Conservation (phyloP, 64 coral and sea anemone genomes). For the Orbicella faveolata region DNA sequence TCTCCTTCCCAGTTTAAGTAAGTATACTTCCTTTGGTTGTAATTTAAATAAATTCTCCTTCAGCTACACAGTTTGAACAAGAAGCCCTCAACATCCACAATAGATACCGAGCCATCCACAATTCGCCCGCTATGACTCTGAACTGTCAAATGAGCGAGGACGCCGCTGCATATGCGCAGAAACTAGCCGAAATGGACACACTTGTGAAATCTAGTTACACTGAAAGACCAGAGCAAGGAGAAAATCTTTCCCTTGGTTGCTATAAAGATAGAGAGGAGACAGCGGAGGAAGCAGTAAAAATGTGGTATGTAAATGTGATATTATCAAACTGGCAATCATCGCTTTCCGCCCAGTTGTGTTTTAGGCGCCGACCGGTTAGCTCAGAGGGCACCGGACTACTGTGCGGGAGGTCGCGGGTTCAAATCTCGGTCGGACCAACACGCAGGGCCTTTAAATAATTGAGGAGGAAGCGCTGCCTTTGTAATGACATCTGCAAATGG, state of each 20-base stretch:
- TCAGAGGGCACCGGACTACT: no score
- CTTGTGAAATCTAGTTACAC: conserved; percentile 49
- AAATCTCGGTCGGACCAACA: no score
- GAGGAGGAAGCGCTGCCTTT: no score
- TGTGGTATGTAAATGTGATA: conserved; percentile 39
- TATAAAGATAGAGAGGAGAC: conserved; percentile 26
- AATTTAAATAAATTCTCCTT: neutral
- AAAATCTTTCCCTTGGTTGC: conserved; percentile 76
- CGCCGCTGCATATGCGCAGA: conserved; percentile 59
- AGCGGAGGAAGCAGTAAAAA: conserved; percentile 64
- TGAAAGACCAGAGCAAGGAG: conserved; percentile 69
- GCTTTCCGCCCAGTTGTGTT: no score
- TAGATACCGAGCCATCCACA: conserved; percentile 77
- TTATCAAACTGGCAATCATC: no score
- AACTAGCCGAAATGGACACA: conserved; percentile 54
- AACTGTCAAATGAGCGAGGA: conserved; percentile 64
- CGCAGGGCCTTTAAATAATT: no score
- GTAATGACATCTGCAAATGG: no score
- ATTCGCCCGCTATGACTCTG: conserved; percentile 63
- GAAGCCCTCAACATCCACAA: conserved; percentile 75
- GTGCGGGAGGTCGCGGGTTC: no score
- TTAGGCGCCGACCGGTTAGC: no score
- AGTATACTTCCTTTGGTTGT: no score
- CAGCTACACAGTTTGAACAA: conserved; percentile 52
- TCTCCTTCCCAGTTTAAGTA: no score